These are phyloP conservation scores for Oreotrochilus melanogaster DNA, from an alignment of 2,113 vertebrate species.

Conservation along the genomic window DNA sequence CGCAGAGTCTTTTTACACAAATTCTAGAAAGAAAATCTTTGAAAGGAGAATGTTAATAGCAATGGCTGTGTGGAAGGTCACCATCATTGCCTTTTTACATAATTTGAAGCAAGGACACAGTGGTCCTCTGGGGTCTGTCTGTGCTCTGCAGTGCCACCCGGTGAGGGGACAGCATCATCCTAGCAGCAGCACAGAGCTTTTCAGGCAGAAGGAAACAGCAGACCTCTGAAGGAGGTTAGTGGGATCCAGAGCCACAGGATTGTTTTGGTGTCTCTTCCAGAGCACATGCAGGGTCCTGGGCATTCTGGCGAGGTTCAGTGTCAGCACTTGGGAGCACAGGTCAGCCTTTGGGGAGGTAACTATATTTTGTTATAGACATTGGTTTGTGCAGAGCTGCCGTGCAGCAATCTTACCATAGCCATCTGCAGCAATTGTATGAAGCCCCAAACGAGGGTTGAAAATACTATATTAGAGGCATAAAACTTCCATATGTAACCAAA, in stretches of 20 bases:
- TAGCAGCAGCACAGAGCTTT: background rate
- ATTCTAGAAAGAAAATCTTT: background rate
- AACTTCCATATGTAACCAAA: background rate
- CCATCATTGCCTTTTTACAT: background rate
- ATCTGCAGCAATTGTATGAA: background rate
- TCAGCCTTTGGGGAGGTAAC: background rate
- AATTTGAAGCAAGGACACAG: background rate
- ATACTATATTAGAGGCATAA: background rate
- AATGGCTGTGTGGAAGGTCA: background rate
- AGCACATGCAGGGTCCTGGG: background rate
- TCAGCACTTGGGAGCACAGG: accelerated
- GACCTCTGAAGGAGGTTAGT: background rate
- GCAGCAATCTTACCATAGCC: background rate
- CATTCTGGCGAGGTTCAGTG: accelerated
- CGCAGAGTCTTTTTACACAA: background rate
- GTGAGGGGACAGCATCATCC: background rate
- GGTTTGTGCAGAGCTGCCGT: background rate
- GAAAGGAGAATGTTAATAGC: background rate
- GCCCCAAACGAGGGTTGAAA: background rate
- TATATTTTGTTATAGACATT: background rate
- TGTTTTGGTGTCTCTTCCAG: background rate
- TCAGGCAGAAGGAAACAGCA: background rate
- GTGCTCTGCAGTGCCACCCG: background rate
- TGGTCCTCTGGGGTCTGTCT: background rate
- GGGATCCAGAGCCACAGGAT: background rate